A percentile compares a stretch with the other conserved stretches of the same genome.
Conservation (phyloP, 2,888 invertebrate species). For the Epicampocera succincta region DNA sequence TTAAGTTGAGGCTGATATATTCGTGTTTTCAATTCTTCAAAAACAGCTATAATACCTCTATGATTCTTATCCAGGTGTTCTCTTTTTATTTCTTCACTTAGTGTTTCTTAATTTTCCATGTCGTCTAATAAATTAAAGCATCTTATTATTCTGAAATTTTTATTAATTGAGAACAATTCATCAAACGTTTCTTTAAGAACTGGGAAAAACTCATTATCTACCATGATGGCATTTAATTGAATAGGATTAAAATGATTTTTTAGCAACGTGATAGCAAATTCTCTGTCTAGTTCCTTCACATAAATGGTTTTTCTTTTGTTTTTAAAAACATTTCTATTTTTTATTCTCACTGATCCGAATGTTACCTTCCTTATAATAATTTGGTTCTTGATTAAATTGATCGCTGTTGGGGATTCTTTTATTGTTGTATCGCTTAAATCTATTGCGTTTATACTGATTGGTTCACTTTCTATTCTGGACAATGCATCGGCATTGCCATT, state of each 20-base stretch:
- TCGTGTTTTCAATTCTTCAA: slow-evolving; percentile 30
- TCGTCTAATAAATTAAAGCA: slow-evolving; percentile 10
- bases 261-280: too few species aligned
- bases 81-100: slow-evolving; percentile 29
- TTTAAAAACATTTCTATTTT: too few species aligned
- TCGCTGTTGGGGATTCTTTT: slow-evolving; percentile 17
- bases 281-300: too few species aligned
- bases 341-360: not conserved
- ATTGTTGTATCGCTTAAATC: slow-evolving; percentile 13
- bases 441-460: slow-evolving; percentile 5
- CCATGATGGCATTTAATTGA: slow-evolving; percentile 15
- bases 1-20: slow-evolving; percentile 64
- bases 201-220: slow-evolving; percentile 22
- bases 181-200: too few species aligned
- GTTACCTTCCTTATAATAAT: slow-evolving; percentile 19
- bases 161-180: not conserved
- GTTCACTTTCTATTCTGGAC: slow-evolving; percentile 15
- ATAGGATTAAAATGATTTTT: slow-evolving; percentile 11
- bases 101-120: slow-evolving; percentile 23
- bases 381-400: slow-evolving; percentile 21
- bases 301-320: too few species aligned
- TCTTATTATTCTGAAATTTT: slow-evolving; percentile 34
- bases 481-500: slow-evolving; percentile 40
- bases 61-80: slow-evolving; percentile 45
- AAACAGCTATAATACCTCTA: slow-evolving; percentile 36